These are phyloP conservation scores for Stratiolaelaps scimitus DNA, from an alignment of 1,140 invertebrate genomes.

Conservation along the genomic window DNA sequence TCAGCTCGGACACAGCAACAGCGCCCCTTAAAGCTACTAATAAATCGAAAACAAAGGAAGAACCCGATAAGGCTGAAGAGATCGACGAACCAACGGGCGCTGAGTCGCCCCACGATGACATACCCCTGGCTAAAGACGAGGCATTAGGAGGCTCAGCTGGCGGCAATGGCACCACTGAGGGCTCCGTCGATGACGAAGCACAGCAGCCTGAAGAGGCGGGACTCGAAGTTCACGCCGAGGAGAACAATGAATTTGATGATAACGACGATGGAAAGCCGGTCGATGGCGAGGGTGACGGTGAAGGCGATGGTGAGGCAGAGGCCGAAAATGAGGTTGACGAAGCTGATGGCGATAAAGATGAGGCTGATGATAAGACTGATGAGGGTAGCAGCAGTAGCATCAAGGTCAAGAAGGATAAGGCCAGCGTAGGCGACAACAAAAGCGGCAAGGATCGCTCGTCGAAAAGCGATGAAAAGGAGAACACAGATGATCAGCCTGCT, in stretches of 20 bases:
- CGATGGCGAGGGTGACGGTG: conserved; percentile 22
- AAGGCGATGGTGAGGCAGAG: conserved; percentile 23
- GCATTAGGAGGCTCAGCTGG: conserved; percentile 24
- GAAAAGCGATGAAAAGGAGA: conserved; percentile 23
- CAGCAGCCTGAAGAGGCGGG: conserved; percentile 24
- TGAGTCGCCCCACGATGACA: conserved; percentile 30
- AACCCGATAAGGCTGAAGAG: conserved; percentile 24
- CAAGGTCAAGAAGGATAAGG: conserved; percentile 36
- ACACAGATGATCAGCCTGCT: not conserved
- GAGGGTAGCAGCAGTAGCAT: conserved; percentile 34
- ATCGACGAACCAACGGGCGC: conserved; percentile 22
- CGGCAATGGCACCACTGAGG: no score
- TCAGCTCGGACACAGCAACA: no score
- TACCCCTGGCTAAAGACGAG: conserved; percentile 29
- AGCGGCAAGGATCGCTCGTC: conserved; percentile 18
- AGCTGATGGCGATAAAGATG: conserved; percentile 29
- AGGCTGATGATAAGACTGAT: conserved; percentile 33
- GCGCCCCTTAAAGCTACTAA: not conserved
- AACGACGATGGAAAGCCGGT: conserved; percentile 17
- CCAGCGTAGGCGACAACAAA: not conserved
- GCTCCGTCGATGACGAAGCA: not conserved
- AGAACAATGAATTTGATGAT: conserved; percentile 25
- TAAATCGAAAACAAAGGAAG: conserved; percentile 19
- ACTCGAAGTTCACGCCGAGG: conserved; percentile 23
- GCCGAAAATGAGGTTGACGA: conserved; percentile 29